Conservation (phyloP, 2,113 vertebrate species). For the Scopus umbretta region DNA sequence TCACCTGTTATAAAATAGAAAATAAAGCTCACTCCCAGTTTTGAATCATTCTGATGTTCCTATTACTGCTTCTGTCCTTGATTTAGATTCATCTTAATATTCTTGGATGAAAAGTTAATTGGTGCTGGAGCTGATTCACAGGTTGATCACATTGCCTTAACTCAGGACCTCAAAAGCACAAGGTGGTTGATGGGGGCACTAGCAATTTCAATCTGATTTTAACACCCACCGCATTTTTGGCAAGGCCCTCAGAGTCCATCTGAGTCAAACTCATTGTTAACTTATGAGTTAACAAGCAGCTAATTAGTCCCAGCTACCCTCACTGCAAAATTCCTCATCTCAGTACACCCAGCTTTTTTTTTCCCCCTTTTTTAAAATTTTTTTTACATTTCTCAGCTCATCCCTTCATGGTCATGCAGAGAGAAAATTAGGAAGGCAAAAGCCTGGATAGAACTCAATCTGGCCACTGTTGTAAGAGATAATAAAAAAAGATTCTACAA, state of each 20-base stretch:
- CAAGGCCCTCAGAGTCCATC: background rate
- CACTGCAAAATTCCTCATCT: background rate
- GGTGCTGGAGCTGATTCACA: background rate
- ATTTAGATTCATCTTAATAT: background rate
- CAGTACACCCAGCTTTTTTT: rapidly evolving
- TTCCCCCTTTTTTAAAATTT: background rate
- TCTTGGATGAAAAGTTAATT: background rate
- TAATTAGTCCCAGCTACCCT: background rate
- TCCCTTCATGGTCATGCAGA: too few species aligned
- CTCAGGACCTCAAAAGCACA: background rate
- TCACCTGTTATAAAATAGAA: background rate
- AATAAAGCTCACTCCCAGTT: background rate
- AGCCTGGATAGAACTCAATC: too few species aligned
- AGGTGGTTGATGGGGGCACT: background rate
- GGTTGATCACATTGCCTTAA: background rate
- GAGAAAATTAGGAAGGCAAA: too few species aligned
- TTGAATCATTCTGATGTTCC: background rate
- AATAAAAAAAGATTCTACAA: too few species aligned
- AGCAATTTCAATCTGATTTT: background rate
- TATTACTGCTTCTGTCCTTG: background rate
- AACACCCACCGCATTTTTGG: background rate
- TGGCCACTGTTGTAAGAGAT: too few species aligned
- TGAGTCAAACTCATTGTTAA: too few species aligned
- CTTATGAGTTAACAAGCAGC: background rate
- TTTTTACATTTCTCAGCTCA: background rate